Evolutionary conservation across 2,797 vertebrate genomes (phyloP).

Genomic region (Chrysocyon brachyurus): DNA sequence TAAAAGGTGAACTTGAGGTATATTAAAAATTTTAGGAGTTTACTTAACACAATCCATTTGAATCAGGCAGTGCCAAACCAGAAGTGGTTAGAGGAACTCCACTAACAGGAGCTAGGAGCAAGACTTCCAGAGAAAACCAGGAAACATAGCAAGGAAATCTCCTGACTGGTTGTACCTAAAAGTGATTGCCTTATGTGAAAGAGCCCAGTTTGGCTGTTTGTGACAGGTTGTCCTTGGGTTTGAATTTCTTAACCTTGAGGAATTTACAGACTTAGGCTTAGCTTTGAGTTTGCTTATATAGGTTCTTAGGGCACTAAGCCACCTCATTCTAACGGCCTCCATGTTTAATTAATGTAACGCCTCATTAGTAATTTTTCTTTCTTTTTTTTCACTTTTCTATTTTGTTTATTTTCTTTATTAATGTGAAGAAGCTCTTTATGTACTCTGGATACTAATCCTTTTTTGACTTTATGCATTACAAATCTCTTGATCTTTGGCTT

Average conservation of each 20-base stretch:
- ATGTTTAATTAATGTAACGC: not conserved
- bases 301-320: not conserved
- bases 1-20: not conserved
- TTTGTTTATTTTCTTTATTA: not conserved
- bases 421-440: not conserved
- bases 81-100: not conserved
- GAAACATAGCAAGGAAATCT: not conserved
- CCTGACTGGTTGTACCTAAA: not conserved
- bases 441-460: not conserved
- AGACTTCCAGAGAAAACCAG: not conserved
- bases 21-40: not conserved
- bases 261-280: not conserved
- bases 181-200: not conserved
- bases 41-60: not conserved
- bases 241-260: not conserved
- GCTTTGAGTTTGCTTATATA: not conserved
- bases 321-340: not conserved
- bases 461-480: not conserved
- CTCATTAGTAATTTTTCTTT: not conserved
- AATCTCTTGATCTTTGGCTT: not conserved
- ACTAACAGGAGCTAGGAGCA: not conserved
- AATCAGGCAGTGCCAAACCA: not conserved
- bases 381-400: not conserved
- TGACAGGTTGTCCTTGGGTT: not conserved
- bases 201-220: not conserved